Base-by-base conservation (phyloP, 2,113 vertebrate species). In the Sylvietta virens region DNA sequence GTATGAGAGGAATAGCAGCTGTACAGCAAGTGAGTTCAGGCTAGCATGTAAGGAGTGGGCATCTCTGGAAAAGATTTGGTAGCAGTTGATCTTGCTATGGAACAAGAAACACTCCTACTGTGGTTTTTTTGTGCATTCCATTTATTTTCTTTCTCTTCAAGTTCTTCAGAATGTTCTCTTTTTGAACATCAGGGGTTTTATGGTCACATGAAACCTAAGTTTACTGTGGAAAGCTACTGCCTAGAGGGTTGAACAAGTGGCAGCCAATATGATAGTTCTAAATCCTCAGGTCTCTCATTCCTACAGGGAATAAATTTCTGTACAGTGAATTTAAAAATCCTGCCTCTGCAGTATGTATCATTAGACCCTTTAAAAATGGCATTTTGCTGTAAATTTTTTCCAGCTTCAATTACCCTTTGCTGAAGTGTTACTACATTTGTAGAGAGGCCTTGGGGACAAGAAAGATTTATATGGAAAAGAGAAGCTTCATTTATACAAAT, bases 401-500 rank as follows among this genome's bases (percentile, higher is more conserved):
- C n/a, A 79, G 78, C 73, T 94, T 95, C 89, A 92, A 69, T 76
- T 94, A 87, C 84, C 45, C 78, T 91, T 94, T 94, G 70, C 87
- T 76, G 65, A 94, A 95, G 86, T 69, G 66, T 92, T 82, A 85
- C n/a, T 89, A 71, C 37, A 69, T 82, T 89, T 92, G 48, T 42
- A 89, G 73, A 78, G 64, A 67, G 35, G 50, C 73, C 84, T 57
- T 61, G 30, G 61, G 77, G 50, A 94, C 66, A 94, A 92, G 45
- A 81, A 58, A 56, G 73, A 65, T 85, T 91, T 82, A 91, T 70
- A 77, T 28, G 65, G 78, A 93, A 93, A 84, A 70, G 44, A 88
- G 69, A 66, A 65, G 50, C 13, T 95, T 96, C 86, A 92, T 94
- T 92, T 94, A 82, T 91, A 87, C 65, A 94, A 94, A 89, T 72